Base-by-base conservation (phyloP, 2,113 vertebrate genomes). In the Canis aureus region DNA sequence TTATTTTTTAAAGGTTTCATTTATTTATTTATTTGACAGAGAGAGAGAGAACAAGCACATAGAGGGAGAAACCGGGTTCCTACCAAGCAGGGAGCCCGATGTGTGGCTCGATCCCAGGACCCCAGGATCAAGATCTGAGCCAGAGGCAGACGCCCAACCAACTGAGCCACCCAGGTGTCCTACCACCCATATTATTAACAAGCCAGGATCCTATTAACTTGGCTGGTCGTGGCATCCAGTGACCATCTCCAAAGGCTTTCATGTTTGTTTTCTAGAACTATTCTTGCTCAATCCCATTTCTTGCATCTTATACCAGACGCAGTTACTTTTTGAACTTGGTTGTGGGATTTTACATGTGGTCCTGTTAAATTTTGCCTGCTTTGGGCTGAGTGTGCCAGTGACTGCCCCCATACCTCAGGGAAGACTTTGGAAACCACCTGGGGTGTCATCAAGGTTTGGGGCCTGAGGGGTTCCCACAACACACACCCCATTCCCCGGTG, bases 191-290 rank as follows among this genome's bases (percentile, higher is more conserved):
- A 23, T 53, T 27, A 16, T 43, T 27, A 29, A n/a, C 1, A 3
- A 55, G 35, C 38, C 53, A 16, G 4, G 7, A 60, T 22, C 49
- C 6, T 4, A 0, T 19, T 2, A 3, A 1, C 25, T 15, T 22
- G 60, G 38, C n/a, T 59, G 20, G 2, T 51, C n/a, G 9, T 25
- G 73, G 43, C 3, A 9, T 7, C 43, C 13, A 76, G 73, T 5
- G 43, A 29, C 81, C 10, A 7, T n/a, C 64, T 38, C 16, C 8
- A 86, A 51, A 16, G 32, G 15, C 16, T 57, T 79, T 8, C 2
- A 11, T 35, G 9, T 55, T 59, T 3, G 1, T 38, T 69, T 67
- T 20, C 38, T 69, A 17, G 82, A 69, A 38, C 1, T 16, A 4
- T 32, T 64, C 80, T 78, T 51, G 43, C 66, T 27, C 12, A 85